Conservation (phyloP, 2,113 vertebrate species). For the Neopipo cinnamomea region DNA sequence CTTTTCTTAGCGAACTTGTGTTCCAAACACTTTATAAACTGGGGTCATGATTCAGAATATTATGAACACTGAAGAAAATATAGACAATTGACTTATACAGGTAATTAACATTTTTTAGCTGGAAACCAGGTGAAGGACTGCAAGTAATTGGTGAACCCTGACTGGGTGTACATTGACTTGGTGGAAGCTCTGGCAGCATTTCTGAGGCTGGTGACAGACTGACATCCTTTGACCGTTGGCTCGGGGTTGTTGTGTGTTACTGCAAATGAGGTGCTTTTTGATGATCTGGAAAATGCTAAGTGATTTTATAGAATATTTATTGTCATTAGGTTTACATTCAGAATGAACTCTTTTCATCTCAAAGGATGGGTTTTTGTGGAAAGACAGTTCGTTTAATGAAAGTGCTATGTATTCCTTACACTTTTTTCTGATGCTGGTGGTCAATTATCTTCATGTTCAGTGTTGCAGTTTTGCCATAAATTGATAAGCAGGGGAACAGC, state of each 20-base stretch:
- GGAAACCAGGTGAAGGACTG: neutral
- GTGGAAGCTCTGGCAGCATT: neutral
- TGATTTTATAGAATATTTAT: neutral
- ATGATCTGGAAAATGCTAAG: neutral
- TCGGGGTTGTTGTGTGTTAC: neutral
- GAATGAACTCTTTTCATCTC: neutral
- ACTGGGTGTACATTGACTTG: neutral
- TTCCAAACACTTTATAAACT: neutral
- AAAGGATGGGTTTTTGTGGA: neutral
- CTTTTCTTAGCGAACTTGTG: neutral
- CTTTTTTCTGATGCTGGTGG: neutral
- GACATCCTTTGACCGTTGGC: neutral
- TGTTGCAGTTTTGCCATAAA: constrained; percentile 74
- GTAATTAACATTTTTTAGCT: neutral
- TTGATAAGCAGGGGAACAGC: constrained; percentile 74
- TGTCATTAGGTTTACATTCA: neutral
- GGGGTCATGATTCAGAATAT: neutral
- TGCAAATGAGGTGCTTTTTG: neutral
- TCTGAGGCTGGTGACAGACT: neutral
- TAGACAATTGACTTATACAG: neutral
- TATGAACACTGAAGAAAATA: neutral
- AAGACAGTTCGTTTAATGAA: neutral
- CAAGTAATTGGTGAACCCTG: neutral
- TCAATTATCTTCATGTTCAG: neutral
- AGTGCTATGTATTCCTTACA: neutral